These are phyloP conservation scores for Arrhopalites spinosus DNA, from an alignment of 2,888 invertebrate genomes.

Conservation along the genomic window DNA sequence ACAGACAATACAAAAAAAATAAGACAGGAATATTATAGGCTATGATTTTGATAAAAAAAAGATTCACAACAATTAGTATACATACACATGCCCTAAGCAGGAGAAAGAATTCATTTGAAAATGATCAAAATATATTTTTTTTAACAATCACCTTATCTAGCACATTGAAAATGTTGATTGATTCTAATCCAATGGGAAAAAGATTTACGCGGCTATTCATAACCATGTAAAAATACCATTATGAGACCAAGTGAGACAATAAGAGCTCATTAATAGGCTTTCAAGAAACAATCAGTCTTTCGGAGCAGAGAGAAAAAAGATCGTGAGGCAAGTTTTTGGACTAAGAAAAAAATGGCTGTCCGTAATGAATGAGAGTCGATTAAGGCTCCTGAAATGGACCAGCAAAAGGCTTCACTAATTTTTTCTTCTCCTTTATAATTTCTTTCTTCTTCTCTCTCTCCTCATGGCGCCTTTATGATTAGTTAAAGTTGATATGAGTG, in stretches of 20 bases:
- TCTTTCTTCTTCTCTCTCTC: slow-evolving; percentile 14
- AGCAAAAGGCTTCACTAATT: neutral
- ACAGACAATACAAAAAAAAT: too few species aligned
- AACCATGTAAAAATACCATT: slow-evolving; percentile 29
- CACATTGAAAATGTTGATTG: too few species aligned
- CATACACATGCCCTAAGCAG: too few species aligned
- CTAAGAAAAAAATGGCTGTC: slow-evolving; percentile 13
- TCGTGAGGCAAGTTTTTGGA: slow-evolving; percentile 24
- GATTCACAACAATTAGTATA: too few species aligned
- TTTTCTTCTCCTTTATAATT: slow-evolving; percentile 5
- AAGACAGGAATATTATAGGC: too few species aligned
- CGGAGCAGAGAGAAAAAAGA: neutral
- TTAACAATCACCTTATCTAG: too few species aligned
- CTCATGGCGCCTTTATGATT: slow-evolving; percentile 32
- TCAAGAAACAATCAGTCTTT: slow-evolving; percentile 43
- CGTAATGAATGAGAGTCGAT: slow-evolving; percentile 38
- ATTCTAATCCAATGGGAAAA: slow-evolving; percentile 31
- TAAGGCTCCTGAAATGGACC: slow-evolving; percentile 36
- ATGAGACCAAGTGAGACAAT: slow-evolving; percentile 38
- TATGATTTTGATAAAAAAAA: too few species aligned
- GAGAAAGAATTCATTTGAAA: too few species aligned
- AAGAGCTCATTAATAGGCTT: slow-evolving; percentile 42
- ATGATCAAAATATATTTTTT: too few species aligned
- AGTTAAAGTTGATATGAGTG: slow-evolving; percentile 20
- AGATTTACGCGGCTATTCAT: slow-evolving; percentile 26